Evolutionary conservation across 1,140 invertebrate species (phyloP), one percentile per base, ranked within the genome.

Genomic region (Euglossa dilemma): DNA sequence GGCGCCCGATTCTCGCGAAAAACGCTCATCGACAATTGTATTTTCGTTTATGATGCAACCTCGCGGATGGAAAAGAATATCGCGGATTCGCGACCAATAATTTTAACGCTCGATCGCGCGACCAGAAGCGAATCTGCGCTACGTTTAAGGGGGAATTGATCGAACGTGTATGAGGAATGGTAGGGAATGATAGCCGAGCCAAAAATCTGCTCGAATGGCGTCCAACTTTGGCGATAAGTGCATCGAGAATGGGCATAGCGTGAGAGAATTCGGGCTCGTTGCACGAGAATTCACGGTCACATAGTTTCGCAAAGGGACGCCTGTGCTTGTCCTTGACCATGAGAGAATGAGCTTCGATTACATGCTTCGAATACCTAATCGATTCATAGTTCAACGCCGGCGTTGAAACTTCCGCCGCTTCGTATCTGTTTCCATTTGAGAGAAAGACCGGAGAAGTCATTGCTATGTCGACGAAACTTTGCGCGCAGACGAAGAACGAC

Each of bases 241-340:
- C 59, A 80, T 64, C 47, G 70, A n/a, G n/a, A 56, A 69, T 47
- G 12, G 50, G 64, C 63, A 75, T 84, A 72, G 82, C 67, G 87
- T 88, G 83, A 85, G 52, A 50, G 64, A 87, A 85, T 87, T 80
- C 83, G 74, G 28, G 59, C 57, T 71, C 50, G 73, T 56, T 69
- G 45, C 61, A 72, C 64, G 28, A 47, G 78, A 66, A 81, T 85
- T 87, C 67, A 80, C 72, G 72, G 47, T 74, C 81, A 84, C 78
- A 81, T 79, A 83, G 74, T 87, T 86, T 79, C 79, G 45, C 71
- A 59, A 79, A 87, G 66, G 59, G 64, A 80, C 63, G 47, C 25
- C 64, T 78, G 56, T 63, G 18, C 56, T 71, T 70, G 56, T 56
- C 59, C 70, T 87, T 83, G 85, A 86, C 80, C 80, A 64, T 74